These are phyloP conservation scores for Spea multiplicata DNA, from an alignment of 2,113 vertebrate species.

Conservation along the genomic window DNA sequence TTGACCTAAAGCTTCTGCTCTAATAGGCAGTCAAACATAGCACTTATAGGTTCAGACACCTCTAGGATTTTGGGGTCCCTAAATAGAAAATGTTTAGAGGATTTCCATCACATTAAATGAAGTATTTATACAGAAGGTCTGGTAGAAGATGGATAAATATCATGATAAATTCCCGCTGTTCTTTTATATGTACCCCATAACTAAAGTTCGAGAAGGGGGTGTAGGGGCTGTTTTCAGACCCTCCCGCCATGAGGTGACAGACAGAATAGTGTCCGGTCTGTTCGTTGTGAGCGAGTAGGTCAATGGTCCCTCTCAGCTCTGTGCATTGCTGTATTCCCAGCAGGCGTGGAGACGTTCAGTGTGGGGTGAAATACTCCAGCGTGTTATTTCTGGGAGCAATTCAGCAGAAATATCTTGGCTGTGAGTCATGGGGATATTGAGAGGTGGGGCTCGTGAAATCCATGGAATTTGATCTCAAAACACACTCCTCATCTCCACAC, in stretches of 20 bases:
- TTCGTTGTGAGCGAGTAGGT: neutral
- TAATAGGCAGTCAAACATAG: no score
- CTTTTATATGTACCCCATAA: no score
- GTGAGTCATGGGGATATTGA: conserved; percentile 36
- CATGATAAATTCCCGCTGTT: no score
- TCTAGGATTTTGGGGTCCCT: no score
- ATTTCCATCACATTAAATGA: no score
- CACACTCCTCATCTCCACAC: conserved; percentile 10
- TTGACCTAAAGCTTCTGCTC: no score
- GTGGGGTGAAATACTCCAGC: neutral
- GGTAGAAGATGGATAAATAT: no score
- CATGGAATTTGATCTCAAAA: conserved; percentile 48
- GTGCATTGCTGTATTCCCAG: neutral
- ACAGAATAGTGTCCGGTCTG: neutral
- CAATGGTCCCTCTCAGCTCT: neutral
- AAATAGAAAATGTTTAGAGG: no score
- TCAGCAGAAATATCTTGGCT: conserved; percentile 36
- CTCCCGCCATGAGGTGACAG: neutral
- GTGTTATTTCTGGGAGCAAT: conserved; percentile 5
- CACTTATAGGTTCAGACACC: no score
- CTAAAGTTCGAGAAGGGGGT: neutral
- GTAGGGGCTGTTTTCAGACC: neutral
- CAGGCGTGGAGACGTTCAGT: neutral
- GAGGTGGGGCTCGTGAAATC: conserved; percentile 36
- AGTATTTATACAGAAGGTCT: no score